Conservation (phyloP, 2,113 vertebrate genomes). For the Perca schrenkii region DNA sequence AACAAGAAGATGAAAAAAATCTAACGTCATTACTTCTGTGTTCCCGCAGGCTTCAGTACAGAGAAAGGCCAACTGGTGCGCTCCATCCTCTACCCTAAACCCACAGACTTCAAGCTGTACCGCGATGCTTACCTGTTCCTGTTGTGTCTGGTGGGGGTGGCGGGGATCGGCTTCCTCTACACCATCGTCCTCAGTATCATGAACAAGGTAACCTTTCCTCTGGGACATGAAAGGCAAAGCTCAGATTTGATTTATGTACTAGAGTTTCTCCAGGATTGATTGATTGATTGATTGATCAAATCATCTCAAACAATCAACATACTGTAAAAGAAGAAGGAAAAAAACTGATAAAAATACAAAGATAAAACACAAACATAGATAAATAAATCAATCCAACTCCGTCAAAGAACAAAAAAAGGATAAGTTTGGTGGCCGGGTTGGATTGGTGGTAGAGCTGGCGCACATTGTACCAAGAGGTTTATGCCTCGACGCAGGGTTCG, state of each 20-base stretch:
- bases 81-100: constrained; percentile 96
- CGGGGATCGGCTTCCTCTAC: constrained; percentile 93
- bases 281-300: no score
- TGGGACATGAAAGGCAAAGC: neutral
- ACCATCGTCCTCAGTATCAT: constrained; percentile 90
- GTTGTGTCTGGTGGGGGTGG: constrained; percentile 92
- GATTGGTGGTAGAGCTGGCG: no score
- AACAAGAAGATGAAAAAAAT: neutral
- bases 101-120: constrained; percentile 97
- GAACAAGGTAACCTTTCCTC: constrained; percentile 79
- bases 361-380: no score
- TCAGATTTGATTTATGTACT: neutral
- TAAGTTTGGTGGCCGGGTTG: no score
- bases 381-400: no score
- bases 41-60: constrained; percentile 91
- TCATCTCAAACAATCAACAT: no score
- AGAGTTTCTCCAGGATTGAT: no score
- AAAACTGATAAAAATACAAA: no score
- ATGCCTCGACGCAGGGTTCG: no score
- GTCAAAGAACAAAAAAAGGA: no score
- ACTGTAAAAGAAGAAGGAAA: no score
- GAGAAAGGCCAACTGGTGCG: constrained; percentile 96
- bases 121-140: constrained; percentile 95
- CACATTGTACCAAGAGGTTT: no score
- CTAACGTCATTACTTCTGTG: neutral